Conservation (phyloP, 92 coral and sea anemone species). For the Blastomussa wellsi region DNA sequence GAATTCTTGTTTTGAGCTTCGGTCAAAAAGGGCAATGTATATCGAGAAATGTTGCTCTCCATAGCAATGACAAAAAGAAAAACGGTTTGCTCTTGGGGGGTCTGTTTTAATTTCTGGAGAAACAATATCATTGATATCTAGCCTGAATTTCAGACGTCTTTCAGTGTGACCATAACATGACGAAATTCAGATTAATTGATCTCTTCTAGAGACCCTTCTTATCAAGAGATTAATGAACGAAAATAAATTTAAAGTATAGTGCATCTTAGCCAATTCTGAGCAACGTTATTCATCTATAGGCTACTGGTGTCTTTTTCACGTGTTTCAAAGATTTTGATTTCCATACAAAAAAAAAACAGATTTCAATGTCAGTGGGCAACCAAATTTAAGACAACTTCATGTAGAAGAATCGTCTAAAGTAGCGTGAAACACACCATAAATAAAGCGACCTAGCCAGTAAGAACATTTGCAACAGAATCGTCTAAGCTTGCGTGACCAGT, state of each 20-base stretch:
- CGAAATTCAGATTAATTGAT: too few relatives aligned
- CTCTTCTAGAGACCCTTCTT: not conserved
- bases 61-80: not conserved
- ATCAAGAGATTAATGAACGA: not conserved
- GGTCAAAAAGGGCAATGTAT: not conserved
- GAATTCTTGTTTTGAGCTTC: not conserved
- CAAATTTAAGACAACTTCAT: too few relatives aligned
- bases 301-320: not conserved
- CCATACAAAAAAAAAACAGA: too few relatives aligned
- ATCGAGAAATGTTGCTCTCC: not conserved
- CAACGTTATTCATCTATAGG: not conserved
- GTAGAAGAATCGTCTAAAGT: too few relatives aligned
- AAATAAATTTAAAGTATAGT: not conserved
- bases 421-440: too few relatives aligned
- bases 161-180: too few relatives aligned
- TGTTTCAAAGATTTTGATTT: not conserved
- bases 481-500: too few relatives aligned
- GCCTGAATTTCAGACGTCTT: too few relatives aligned
- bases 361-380: too few relatives aligned
- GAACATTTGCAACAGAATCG: too few relatives aligned
- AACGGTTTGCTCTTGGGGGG: not conserved
- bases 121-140: not conserved
- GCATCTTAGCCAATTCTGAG: not conserved
- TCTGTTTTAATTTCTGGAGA: not conserved
- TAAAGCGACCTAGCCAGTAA: too few relatives aligned